Evolutionary conservation across 1,140 invertebrate species (phyloP), one percentile per base, ranked within the genome.

Genomic region (Zaprionus taronus): DNA sequence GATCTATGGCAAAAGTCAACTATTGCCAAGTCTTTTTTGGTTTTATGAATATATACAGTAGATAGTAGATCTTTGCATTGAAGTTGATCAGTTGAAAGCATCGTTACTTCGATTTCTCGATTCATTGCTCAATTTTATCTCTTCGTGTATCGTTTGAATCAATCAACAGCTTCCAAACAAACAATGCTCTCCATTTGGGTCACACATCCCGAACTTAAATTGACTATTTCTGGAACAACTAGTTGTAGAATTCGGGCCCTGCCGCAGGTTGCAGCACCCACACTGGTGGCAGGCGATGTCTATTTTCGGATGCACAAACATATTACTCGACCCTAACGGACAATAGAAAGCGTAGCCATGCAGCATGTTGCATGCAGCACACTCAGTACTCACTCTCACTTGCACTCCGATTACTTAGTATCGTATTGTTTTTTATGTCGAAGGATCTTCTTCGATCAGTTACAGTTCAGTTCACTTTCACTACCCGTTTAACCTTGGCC

Each of bases 161-260:
- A 71, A 67, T 76, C 65, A 76, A 69, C 58, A 76, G 60, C 49
- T 65, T 74, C 47, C 26, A 24, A 51, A 17, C 15, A 71, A 58
- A 65, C 61, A 71, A 60, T 60, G 20, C 44, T 53, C 44, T 53
- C 38, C 68, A 83, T 66, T 83, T 77, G 56, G 65, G 81, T 83
- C 77, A 83, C 72, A 77, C 49, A 36, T 81, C 63, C 66, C 66
- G 31, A 84, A 84, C 62, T 69, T 47, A 67, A 72, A 56, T 79
- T 77, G 20, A 51, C 55, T 87, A 83, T 80, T 87, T 87, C 77
- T 87, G 82, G 83, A 85, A 85, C 79, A 78, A 76, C 55, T 44
- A 44, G 41, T 44, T 44, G n/a, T 41, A n/a, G 62, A 70, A 70
- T 70, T 84, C 58, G 44, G 66, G 51, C 56, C 51, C 70, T 41